These are phyloP conservation scores for Leptodactylus fallax DNA, from an alignment of 2,797 vertebrate species.

Conservation along the genomic window DNA sequence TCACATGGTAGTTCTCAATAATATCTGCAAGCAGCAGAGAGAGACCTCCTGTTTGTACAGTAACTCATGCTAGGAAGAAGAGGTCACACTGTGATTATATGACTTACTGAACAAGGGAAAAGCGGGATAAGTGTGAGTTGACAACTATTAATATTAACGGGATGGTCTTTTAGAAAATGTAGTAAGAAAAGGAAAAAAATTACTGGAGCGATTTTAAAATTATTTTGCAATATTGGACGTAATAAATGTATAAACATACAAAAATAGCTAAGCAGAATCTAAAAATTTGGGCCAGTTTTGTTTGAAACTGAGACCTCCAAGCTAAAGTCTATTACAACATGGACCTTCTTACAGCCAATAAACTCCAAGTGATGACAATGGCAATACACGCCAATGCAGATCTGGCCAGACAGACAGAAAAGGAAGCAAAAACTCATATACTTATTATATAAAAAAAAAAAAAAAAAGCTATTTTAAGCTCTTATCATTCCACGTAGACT, in stretches of 20 bases:
- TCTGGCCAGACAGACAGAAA: neutral
- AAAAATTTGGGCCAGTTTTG: neutral
- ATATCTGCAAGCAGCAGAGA: no score
- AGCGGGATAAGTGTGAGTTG: no score
- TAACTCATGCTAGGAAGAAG: no score
- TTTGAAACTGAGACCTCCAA: neutral
- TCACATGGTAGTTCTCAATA: no score
- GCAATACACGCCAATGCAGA: neutral
- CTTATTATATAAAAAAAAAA: conserved; percentile 7
- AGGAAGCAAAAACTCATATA: conserved; percentile 60
- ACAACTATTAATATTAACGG: no score
- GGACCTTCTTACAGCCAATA: neutral
- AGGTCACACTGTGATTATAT: no score
- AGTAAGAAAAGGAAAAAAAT: no score
- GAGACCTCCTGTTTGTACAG: no score
- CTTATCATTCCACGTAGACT: conserved; percentile 55
- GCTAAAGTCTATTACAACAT: neutral
- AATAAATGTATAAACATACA: neutral
- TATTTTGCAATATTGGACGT: no score
- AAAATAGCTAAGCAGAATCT: neutral
- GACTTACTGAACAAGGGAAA: no score
- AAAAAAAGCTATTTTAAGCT: conserved; percentile 52
- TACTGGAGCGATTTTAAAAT: no score
- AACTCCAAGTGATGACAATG: neutral
- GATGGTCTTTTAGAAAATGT: no score